phyloP scores from a whole-genome alignment of 2,113 vertebrate genomes.

The Zosterops lateralis region DNA sequence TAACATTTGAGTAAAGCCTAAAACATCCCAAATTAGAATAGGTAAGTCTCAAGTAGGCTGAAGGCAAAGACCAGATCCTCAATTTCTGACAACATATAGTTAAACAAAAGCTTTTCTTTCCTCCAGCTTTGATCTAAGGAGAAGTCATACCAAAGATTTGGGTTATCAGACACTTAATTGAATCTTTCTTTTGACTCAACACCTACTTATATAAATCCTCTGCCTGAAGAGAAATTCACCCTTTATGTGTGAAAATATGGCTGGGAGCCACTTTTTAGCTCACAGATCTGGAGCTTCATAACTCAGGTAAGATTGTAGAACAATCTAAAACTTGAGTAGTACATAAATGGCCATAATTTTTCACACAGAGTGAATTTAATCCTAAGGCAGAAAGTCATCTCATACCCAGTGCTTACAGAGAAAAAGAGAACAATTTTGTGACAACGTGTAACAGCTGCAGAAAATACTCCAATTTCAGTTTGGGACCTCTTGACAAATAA shows the following conservation, averaged over 20 bases:
- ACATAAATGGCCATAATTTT: neutral
- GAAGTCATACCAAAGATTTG: neutral
- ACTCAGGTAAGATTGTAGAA: neutral
- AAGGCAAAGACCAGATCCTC: neutral
- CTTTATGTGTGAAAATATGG: neutral
- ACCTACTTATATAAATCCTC: neutral
- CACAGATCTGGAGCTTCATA: neutral
- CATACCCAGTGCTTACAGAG: neutral
- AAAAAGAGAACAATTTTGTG: neutral
- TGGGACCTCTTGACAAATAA: neutral
- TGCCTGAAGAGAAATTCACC: neutral
- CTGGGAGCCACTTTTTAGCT: neutral
- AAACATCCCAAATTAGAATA: neutral
- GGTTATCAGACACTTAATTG: neutral
- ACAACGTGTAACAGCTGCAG: neutral
- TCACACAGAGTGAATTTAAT: neutral
- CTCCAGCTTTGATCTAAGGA: neutral
- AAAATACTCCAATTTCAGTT: neutral
- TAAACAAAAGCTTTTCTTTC: neutral
- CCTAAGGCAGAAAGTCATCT: neutral
- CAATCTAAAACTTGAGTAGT: neutral
- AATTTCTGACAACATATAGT: neutral
- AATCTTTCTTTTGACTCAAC: neutral
- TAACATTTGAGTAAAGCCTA: neutral
- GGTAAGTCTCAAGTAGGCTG: neutral